Evolutionary conservation across 2,797 vertebrate species (phyloP), one percentile per base, ranked within the genome.

Genomic region (Microtus agrestis): DNA sequence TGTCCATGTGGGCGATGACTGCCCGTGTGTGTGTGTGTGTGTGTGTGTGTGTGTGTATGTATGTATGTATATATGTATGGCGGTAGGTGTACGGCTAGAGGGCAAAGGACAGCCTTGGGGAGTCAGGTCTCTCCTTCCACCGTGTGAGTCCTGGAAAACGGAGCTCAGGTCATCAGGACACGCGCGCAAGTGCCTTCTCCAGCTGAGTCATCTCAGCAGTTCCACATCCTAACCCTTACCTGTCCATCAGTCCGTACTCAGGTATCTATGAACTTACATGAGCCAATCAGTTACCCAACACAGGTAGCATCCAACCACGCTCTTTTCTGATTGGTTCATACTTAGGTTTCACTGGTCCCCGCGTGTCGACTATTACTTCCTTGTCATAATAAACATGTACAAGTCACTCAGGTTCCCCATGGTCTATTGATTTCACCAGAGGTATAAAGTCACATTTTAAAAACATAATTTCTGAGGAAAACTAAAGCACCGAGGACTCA

Each of bases 301-400:
- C 11, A 29, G 34, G 12, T 0, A 0, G 34, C 63, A n/a, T 34
- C 23, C 37, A 59, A 23, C 13, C 5, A 5, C 0, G 8, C 0
- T 27, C 80, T 25, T 27, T 34, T 73, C 40, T 63, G 15, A 43
- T 40, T 40, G 17, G 13, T 4, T 9, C 0, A 0, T 25, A 8
- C 3, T 2, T n/a, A 25, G 61, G 5, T 40, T 48, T 90, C 11
- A 12, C 10, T 59, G 6, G 0, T 48, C n/a, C 40, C n/a, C 29
- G 40, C 48, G 25, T 40, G 40, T 73, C 65, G 8, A 59, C n/a
- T 6, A 4, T 76, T 37, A 51, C 19, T 87, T 10, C 29, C 13
- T 40, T 71, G 34, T 27, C 48, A 34, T 15, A n/a, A 43, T 14
- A 48, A n/a, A 59, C 13, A 40, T 31, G 23, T 7, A 63, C 34